Conservation (phyloP, 2,888 invertebrate genomes). For the Toxonevra muliebris region DNA sequence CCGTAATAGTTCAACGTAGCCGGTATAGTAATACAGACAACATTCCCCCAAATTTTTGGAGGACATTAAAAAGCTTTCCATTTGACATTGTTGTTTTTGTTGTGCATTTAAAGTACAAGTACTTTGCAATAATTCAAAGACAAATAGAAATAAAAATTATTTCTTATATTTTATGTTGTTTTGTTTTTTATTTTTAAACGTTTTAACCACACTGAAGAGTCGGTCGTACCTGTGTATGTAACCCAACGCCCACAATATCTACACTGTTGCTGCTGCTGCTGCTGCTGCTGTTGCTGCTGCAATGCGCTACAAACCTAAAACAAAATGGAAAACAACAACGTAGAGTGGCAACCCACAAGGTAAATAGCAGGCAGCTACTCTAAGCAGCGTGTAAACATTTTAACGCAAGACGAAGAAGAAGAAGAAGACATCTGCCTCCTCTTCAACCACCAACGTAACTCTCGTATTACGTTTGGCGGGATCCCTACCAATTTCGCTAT, state of each 20-base stretch:
- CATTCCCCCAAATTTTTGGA: neutral
- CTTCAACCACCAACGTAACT: too few relatives aligned
- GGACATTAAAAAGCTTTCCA: conserved; percentile 3
- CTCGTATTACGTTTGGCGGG: too few relatives aligned
- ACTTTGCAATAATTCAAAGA: conserved; percentile 53
- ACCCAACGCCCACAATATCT: conserved; percentile 1
- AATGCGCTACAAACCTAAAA: neutral
- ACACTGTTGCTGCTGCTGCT: conserved; percentile 2
- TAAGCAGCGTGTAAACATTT: conserved; percentile 49
- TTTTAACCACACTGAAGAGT: conserved; percentile 11
- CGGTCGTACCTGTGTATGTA: neutral
- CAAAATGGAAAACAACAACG: neutral
- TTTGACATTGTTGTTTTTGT: neutral
- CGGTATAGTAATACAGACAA: conserved; percentile 9
- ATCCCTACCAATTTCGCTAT: conserved; percentile 15
- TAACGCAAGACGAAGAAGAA: conserved; percentile 32
- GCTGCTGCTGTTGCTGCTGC: neutral
- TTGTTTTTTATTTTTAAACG: conserved; percentile 10
- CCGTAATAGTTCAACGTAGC: neutral
- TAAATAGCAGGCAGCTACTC: conserved; percentile 33
- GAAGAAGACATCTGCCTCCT: neutral
- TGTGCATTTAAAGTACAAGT: conserved; percentile 2
- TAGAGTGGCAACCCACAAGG: conserved; percentile 36
- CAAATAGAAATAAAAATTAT: conserved; percentile 49
- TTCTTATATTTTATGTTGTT: conserved; percentile 31